These are phyloP conservation scores for Marisa cornuarietis DNA, from an alignment of 1,140 invertebrate genomes.

Conservation along the genomic window DNA sequence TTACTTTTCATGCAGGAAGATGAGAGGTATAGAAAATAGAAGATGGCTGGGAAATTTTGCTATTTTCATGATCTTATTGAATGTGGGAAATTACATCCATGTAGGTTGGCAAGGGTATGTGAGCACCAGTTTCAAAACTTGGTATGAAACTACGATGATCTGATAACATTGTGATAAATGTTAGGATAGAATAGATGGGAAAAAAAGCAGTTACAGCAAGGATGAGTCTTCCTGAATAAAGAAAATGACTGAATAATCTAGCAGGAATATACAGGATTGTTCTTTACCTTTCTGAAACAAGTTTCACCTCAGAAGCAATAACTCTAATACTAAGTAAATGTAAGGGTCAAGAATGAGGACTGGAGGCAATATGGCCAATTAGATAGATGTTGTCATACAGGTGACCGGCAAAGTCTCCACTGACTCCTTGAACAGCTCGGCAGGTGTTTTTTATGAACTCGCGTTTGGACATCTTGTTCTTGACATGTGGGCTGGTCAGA, in stretches of 20 bases:
- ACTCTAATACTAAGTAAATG: conserved; percentile 7
- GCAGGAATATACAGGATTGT: too few relatives aligned
- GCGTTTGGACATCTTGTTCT: conserved; percentile 73
- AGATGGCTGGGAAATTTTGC: too few relatives aligned
- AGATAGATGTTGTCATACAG: conserved; percentile 72
- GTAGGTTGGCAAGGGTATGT: too few relatives aligned
- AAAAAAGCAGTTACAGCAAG: background rate
- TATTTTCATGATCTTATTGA: too few relatives aligned
- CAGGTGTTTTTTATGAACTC: conserved; percentile 71
- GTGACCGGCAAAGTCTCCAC: conserved; percentile 69
- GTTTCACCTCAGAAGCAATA: background rate
- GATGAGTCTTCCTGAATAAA: background rate
- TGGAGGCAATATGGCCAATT: conserved; percentile 67
- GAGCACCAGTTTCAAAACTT: too few relatives aligned
- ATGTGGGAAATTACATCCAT: too few relatives aligned
- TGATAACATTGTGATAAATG: too few relatives aligned
- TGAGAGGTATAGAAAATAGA: too few relatives aligned
- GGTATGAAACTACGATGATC: too few relatives aligned
- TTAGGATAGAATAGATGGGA: background rate
- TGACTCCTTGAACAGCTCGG: conserved; percentile 64
- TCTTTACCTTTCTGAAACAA: background rate
- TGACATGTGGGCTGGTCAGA: conserved; percentile 69
- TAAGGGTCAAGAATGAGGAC: conserved; percentile 12
- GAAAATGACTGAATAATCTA: background rate
- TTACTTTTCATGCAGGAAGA: too few relatives aligned